A percentile compares a stretch with the other conserved stretches of the same genome.
Evolutionary conservation across 1,140 invertebrate genomes (phyloP).

Genomic region (Penaeus vannamei): DNA sequence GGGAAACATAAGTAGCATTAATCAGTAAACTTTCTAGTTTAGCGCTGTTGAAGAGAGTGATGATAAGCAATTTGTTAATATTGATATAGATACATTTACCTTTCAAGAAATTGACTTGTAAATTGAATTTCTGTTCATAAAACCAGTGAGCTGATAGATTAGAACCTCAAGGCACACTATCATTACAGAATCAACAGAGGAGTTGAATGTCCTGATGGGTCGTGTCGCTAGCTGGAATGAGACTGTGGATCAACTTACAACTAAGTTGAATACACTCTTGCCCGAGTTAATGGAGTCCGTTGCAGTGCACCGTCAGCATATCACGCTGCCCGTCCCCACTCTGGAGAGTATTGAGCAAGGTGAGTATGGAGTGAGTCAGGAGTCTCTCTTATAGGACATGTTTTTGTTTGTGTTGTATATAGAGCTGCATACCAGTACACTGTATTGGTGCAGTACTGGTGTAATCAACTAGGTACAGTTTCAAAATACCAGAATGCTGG

Average conservation of each 20-base stretch:
- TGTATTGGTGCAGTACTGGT: no score
- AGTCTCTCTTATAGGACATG: background rate
- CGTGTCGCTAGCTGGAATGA: conserved; percentile 42
- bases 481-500: no score
- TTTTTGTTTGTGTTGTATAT: background rate
- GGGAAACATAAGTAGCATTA: no score
- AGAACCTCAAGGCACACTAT: background rate
- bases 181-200: conserved; percentile 28
- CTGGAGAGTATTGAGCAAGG: conserved; percentile 5
- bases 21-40: no score
- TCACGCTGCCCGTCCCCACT: background rate
- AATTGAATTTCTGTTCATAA: no score
- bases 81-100: no score
- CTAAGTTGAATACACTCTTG: conserved; percentile 7
- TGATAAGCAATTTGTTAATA: no score
- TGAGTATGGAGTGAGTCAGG: background rate
- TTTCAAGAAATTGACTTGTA: no score
- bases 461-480: no score
- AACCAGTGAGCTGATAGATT: no score
- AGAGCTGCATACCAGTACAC: background rate
- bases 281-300: conserved; percentile 35
- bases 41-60: no score
- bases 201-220: conserved; percentile 35
- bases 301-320: background rate
- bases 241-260: conserved; percentile 29